Evolutionary conservation across 1,140 invertebrate genomes (phyloP).

Genomic region (Alviniconcha marisindica): DNA sequence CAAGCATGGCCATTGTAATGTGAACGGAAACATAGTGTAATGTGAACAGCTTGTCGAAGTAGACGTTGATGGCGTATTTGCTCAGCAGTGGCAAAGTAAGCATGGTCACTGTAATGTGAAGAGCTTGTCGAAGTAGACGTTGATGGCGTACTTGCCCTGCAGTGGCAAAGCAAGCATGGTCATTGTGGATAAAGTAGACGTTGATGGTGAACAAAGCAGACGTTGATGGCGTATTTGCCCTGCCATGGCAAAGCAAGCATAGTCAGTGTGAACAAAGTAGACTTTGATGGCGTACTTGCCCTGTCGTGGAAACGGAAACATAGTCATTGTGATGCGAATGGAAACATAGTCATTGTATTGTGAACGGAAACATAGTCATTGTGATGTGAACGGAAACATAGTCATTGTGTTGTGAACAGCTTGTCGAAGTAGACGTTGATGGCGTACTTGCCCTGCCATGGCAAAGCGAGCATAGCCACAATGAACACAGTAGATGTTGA

Average conservation of each 20-base stretch:
- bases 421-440: slow-evolving; percentile 63
- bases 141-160: slow-evolving; percentile 62
- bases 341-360: slow-evolving; percentile 55
- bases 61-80: slow-evolving; percentile 65
- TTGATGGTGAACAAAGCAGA: no score
- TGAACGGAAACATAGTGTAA: no score
- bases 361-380: no score
- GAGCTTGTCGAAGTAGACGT: slow-evolving; percentile 60
- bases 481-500: slow-evolving; percentile 65
- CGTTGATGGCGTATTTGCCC: slow-evolving; percentile 64
- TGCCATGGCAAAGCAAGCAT: background rate
- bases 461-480: background rate
- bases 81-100: slow-evolving; percentile 23
- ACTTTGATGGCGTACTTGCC: no score
- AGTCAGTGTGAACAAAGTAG: no score
- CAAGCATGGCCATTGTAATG: no score
- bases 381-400: no score
- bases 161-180: background rate
- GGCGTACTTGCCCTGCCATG: slow-evolving; percentile 55
- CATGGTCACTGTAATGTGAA: slow-evolving; percentile 41
- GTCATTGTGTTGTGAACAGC: no score
- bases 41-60: slow-evolving; percentile 58
- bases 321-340: no score
- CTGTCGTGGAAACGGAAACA: no score
- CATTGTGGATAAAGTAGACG: slow-evolving; percentile 56